Percentiles rank a stretch among this genome's conserved stretches.
Evolutionary conservation across 2,888 invertebrate species (phyloP).

Genomic region (Omphaloscelis lunosa): DNA sequence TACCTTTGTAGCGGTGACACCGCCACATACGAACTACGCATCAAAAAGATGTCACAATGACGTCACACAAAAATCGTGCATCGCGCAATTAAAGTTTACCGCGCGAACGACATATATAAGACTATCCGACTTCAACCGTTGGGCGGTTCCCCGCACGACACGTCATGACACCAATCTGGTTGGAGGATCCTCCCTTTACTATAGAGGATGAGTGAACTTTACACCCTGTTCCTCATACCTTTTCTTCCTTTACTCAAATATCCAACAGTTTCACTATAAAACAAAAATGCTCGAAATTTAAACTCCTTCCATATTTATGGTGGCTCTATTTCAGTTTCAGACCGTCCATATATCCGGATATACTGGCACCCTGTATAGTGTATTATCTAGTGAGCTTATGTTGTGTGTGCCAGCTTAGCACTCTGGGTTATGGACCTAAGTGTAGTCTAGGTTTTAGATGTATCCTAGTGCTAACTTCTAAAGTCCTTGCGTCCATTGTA

Average conservation of each 20-base stretch:
- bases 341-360: slow-evolving; percentile 37
- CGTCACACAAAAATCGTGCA: no score
- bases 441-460: slow-evolving; percentile 16
- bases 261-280: neutral
- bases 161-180: no score
- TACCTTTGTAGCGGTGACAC: neutral
- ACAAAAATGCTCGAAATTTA: slow-evolving; percentile 34
- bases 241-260: no score
- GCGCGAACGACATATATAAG: no score
- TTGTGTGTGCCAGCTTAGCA: slow-evolving; percentile 41
- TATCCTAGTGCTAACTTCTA: slow-evolving; percentile 3
- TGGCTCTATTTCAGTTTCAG: slow-evolving; percentile 58
- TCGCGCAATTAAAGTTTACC: no score
- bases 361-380: slow-evolving; percentile 1
- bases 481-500: slow-evolving; percentile 7
- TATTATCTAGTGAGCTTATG: slow-evolving; percentile 39
- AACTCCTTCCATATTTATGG: slow-evolving; percentile 65
- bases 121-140: no score
- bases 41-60: no score
- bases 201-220: no score
- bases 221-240: no score
- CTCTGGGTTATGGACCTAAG: neutral
- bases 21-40: no score
- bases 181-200: no score
- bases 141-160: no score